Conservation (phyloP, 2,797 vertebrate genomes). For the Prionace glauca region DNA sequence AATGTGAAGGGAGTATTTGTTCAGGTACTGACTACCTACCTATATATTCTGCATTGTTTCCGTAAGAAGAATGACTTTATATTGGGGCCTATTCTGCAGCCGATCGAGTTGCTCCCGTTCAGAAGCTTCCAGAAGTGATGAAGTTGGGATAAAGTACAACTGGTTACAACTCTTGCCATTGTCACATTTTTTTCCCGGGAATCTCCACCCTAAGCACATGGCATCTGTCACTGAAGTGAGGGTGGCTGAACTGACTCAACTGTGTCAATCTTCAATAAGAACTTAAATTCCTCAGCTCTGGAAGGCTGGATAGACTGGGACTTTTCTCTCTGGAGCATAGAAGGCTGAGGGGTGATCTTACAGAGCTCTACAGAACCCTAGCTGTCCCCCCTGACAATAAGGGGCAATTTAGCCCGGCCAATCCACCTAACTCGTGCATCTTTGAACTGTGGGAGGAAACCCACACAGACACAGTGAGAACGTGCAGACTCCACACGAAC, state of each 20-base stretch:
- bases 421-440: too few species aligned
- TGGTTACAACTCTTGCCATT: not conserved
- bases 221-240: not conserved
- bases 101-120: not conserved
- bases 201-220: not conserved
- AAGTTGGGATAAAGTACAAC: not conserved
- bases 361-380: too few species aligned
- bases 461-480: too few species aligned
- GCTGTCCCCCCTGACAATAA: too few species aligned
- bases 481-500: too few species aligned
- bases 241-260: not conserved
- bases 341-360: too few species aligned
- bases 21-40: conserved; percentile 1
- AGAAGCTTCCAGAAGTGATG: not conserved
- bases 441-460: too few species aligned
- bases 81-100: not conserved
- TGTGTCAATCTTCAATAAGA: not conserved
- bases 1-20: not conserved
- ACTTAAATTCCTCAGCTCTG: too few species aligned
- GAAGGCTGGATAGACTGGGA: too few species aligned
- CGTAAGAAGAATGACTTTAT: not conserved
- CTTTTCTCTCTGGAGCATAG: too few species aligned
- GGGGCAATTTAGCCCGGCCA: too few species aligned
- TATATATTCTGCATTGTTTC: not conserved
- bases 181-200: not conserved